Evolutionary conservation across 2,797 vertebrate genomes (phyloP).

Genomic region (Sebastes trivittatus): DNA sequence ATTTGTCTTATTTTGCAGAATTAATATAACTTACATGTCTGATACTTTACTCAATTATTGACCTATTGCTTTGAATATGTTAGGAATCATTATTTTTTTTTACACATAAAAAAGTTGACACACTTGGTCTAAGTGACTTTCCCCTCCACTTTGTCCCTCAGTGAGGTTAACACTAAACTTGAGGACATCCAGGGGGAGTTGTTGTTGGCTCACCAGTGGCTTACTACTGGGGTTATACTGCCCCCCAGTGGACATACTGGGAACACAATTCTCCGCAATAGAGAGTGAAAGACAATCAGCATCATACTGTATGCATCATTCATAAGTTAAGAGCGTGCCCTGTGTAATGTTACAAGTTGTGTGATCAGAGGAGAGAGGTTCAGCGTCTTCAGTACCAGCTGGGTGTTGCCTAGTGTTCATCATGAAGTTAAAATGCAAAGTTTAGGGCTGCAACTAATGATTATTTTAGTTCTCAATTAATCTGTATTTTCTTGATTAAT

Average conservation of each 20-base stretch:
- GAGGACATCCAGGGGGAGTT: slow-evolving; percentile 41
- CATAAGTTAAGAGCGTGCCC: not conserved
- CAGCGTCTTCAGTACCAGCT: not conserved
- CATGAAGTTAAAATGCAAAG: not conserved
- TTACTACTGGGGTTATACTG: slow-evolving; percentile 89
- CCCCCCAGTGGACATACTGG: slow-evolving; percentile 88
- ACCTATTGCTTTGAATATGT: not conserved
- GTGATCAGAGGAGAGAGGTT: not conserved
- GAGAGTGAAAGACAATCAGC: not conserved
- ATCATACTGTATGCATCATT: not conserved
- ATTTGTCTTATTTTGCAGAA: not conserved
- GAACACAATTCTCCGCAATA: not conserved
- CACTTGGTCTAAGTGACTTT: slow-evolving; percentile 11
- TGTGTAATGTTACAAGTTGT: not conserved
- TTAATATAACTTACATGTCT: not conserved
- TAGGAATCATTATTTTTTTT: not conserved
- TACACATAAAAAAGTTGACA: not conserved
- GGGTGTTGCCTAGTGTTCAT: not conserved
- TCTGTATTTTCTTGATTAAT: not conserved
- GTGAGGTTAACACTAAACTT: slow-evolving; percentile 16
- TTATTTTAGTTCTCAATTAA: not conserved
- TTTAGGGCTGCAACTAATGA: not conserved
- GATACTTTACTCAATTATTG: not conserved
- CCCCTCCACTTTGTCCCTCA: slow-evolving; percentile 20
- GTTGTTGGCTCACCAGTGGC: not conserved